Conservation (phyloP, 1,140 invertebrate species). For the Anoplolepis gracilipes region DNA sequence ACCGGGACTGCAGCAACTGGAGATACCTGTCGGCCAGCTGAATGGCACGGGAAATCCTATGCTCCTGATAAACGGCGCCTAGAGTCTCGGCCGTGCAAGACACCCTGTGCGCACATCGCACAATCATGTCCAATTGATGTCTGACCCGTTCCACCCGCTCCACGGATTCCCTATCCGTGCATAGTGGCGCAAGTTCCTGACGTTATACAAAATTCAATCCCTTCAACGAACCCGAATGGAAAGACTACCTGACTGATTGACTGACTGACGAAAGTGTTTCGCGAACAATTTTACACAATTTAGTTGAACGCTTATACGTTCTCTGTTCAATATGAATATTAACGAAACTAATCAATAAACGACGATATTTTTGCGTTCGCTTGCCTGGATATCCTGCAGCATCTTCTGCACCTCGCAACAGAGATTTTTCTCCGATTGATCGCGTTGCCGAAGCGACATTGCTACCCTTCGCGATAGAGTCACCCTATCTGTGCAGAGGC, state of each 20-base stretch:
- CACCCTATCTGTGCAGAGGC: slow-evolving; percentile 80
- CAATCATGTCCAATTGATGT: slow-evolving; percentile 81
- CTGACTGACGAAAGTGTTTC: background rate
- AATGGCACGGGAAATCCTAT: slow-evolving; percentile 79
- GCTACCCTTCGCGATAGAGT: slow-evolving; percentile 78
- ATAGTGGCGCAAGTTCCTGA: slow-evolving; percentile 82
- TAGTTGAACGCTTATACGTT: background rate
- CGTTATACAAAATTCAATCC: slow-evolving; percentile 60
- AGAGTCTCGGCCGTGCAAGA: slow-evolving; percentile 83
- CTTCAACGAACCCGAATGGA: slow-evolving; percentile 50
- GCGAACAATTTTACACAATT: background rate
- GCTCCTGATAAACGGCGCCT: slow-evolving; percentile 83
- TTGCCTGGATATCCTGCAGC: slow-evolving; percentile 82
- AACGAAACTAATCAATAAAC: background rate
- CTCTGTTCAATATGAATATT: background rate
- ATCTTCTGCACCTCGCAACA: slow-evolving; percentile 78
- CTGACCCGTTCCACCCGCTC: slow-evolving; percentile 81
- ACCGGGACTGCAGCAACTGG: slow-evolving; percentile 78
- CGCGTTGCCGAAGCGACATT: slow-evolving; percentile 80
- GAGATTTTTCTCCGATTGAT: slow-evolving; percentile 82
- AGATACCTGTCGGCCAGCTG: slow-evolving; percentile 81
- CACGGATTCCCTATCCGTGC: slow-evolving; percentile 82
- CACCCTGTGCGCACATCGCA: slow-evolving; percentile 79
- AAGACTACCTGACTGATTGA: slow-evolving; percentile 16
- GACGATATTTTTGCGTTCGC: slow-evolving; percentile 23